Evolutionary conservation across 2,797 vertebrate genomes (phyloP).

Genomic region (Erpetoichthys calabaricus): DNA sequence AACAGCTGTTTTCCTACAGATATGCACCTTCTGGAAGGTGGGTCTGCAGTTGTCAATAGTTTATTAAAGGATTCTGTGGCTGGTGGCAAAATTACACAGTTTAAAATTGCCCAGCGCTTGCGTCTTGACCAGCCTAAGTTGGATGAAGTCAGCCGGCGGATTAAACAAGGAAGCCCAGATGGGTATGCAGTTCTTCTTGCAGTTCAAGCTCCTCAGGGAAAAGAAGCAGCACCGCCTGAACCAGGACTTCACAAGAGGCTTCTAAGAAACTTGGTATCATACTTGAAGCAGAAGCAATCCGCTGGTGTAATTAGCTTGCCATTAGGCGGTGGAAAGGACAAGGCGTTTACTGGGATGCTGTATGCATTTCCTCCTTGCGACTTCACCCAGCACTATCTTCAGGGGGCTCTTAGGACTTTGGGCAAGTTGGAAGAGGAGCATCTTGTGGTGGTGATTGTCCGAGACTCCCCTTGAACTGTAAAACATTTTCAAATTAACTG

Average conservation of each 20-base stretch:
- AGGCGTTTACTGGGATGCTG: conserved; percentile 76
- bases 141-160: conserved; percentile 84
- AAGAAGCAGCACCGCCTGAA: conserved; percentile 57
- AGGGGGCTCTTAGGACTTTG: conserved; percentile 75
- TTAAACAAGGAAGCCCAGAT: conserved; percentile 78
- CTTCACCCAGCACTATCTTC: conserved; percentile 91
- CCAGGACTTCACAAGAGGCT: conserved; percentile 80
- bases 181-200: conserved; percentile 83
- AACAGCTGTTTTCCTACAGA: conserved; percentile 94
- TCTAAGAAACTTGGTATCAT: conserved; percentile 93
- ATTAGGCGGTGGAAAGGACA: conserved; percentile 71
- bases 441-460: conserved; percentile 89
- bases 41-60: conserved; percentile 61
- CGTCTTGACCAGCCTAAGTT: conserved; percentile 91
- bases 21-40: conserved; percentile 87
- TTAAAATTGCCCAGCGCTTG: conserved; percentile 93
- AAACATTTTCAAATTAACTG: background rate
- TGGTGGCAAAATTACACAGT: conserved; percentile 60
- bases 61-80: conserved; percentile 70
- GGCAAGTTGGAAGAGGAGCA: conserved; percentile 90
- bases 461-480: conserved; percentile 56
- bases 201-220: conserved; percentile 64
- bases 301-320: conserved; percentile 93
- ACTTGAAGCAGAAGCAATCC: conserved; percentile 96
- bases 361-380: conserved; percentile 95